Base-by-base conservation (phyloP, 2,797 vertebrate species). In the Lemur catta region DNA sequence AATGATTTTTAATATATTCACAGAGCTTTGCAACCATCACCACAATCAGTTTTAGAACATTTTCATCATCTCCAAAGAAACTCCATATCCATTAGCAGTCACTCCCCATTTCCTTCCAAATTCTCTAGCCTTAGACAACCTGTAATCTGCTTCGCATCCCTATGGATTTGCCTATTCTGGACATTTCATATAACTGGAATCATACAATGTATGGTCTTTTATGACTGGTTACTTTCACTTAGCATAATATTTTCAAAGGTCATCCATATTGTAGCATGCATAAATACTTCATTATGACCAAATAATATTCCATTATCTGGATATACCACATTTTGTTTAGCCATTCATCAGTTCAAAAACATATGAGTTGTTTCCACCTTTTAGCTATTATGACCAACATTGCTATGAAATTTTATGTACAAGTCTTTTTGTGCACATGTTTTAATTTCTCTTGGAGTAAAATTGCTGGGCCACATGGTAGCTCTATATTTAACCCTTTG, bases 171-270 rank as follows among this genome's bases (percentile, higher is more conserved):
- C 46, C 61, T 84, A 33, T 74, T 79, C 65, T 48, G 59, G 43
- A 71, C 17, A 82, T 85, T 79, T 91, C 7, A 8, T 28, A 13
- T 61, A 91, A 75, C 26, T 57, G 14, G 12, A 85, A 84, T 84
- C n/a, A 78, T 52, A 41, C 5, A 52, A 91, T 38, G 48, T 33
- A 15, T 43, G 35, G 5, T 67, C 52, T 82, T 91, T 55, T 59
- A n/a, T 41, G 35, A 57, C 35, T 81, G 38, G 30, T 72, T 65
- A 65, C 38, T 94, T 59, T 82, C 79, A 82, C 38, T 82, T 65
- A 81, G 18, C 28, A 7, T 78, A 81, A 20, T 69, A 18, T 80
- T 96, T 95, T 71, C 87, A 89, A 43, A 86, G 46, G 88, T 85
- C 41, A 82, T 75, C 26, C 12, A 14, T 72, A 46, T 52, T 81